Evolutionary conservation across 2,113 vertebrate species (phyloP).

Genomic region (Cyphomyrus plagiostoma): DNA sequence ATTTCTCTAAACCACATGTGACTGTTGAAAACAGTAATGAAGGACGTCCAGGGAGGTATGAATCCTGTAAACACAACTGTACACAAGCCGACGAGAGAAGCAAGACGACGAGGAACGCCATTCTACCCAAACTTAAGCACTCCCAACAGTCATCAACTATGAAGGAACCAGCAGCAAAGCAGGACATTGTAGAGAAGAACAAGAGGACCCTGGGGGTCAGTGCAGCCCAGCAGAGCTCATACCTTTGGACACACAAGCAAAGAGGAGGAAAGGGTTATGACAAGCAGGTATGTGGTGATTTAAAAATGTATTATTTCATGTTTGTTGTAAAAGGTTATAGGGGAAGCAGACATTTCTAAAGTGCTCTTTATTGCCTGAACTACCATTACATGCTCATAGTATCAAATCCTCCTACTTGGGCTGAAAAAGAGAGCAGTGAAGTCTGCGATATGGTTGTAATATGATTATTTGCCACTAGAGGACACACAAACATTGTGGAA

Average conservation of each 20-base stretch:
- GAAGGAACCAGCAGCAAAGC: constrained; percentile 37
- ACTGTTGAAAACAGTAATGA: not conserved
- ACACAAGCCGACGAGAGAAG: not conserved
- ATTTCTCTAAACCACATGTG: constrained; percentile 13
- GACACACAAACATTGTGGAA: constrained; percentile 48
- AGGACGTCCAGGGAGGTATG: not conserved
- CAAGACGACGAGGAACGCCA: not conserved
- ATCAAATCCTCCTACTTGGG: not conserved
- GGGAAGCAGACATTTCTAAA: not conserved
- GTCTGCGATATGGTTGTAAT: constrained; percentile 32
- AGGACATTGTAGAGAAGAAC: constrained; percentile 73
- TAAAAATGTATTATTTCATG: not conserved
- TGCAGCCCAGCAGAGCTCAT: constrained; percentile 57
- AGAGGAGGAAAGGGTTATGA: constrained; percentile 42
- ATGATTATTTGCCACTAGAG: constrained; percentile 52
- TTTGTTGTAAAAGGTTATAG: not conserved
- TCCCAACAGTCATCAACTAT: constrained; percentile 14
- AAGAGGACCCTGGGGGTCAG: constrained; percentile 71
- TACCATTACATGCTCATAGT: not conserved
- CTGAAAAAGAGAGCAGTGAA: not conserved
- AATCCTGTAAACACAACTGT: constrained; percentile 15
- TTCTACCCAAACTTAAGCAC: not conserved
- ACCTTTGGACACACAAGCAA: constrained; percentile 59
- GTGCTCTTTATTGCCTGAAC: not conserved
- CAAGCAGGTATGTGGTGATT: constrained; percentile 57